Evolutionary conservation across 2,113 vertebrate genomes (phyloP), one percentile per base, ranked within the genome.

Genomic region (Pedionomus torquatus): DNA sequence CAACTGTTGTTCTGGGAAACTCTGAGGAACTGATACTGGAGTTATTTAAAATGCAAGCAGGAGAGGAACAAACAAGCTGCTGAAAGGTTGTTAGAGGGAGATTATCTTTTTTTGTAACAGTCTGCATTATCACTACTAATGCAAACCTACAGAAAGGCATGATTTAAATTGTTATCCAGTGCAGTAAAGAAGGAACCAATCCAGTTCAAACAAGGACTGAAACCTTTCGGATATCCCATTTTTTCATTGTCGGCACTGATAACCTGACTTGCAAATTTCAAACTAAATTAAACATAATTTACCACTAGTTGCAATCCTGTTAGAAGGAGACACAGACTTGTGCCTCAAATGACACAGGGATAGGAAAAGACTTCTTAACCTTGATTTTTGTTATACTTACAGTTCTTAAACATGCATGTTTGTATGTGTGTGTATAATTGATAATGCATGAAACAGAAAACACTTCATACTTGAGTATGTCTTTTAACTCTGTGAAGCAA

Each of bases 21-120:
- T 78, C 46, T 39, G 83, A 95, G 94, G 87, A 96, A 96, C 77
- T 35, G 91, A 95, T 75, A 95, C 76, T 70, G n/a, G 33, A 60
- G 49, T 72, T 87, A 83, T 19, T 90, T 68, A 93, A 16, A 87
- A 12, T 33, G 72, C 39, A 90, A 88, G 76, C 41, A 63, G 13
- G 19, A 60, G 10, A 25, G 19, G 9, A 33, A 54, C 70, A 51
- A 35, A 9, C 3, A 33, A 83, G 23, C 13, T 24, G 77, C 69
- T 82, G 43, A 35, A 78, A 74, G 44, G 5, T 35, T 76, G 19
- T 74, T 78, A 66, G 23, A 83, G 52, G 4, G 30, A 91, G 46
- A 87, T 92, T 58, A 58, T 74, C 83, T 51, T 7, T 64, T 60
- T 63, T 77, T 90, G 74, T 72, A 87, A 43, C 7, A 68, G 39